Evolutionary conservation across 1,140 invertebrate genomes (phyloP), one percentile per base, ranked within the genome.

Genomic region (Trypoxylus dichotomus): DNA sequence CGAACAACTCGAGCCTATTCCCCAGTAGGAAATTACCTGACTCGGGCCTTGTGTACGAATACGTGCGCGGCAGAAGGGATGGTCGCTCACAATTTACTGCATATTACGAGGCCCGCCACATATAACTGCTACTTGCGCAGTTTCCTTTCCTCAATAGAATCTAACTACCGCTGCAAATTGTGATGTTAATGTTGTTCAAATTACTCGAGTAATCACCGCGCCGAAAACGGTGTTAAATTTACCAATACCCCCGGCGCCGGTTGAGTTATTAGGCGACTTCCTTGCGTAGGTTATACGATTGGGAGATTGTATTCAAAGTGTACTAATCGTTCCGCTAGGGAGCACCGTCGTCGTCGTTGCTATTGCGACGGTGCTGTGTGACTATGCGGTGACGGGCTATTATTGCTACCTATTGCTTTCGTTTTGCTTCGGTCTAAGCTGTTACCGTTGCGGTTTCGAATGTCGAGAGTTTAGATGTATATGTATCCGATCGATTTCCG

Each of bases 1-100:
- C 76, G 77, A 78, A 74, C 77, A 75, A 54, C 5, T 54, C 3
- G 47, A 24, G 78, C 79, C 79, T 80, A 80, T 80, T 80, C 79
- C n/a, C 79, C 79, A 80, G 77, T 79, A 80, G 79, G 79, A 80
- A 80, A 80, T 80, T 80, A 80, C 79, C 77, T 80, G 78, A 78
- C 76, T 79, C 60, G 78, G 73, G 21, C 58, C 21, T 3, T 54
- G 47, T 15, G 60, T 7, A n/a, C n/a, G n/a, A n/a, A n/a, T n/a
- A n/a, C n/a, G n/a, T n/a, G 2, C 32, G 32, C 32, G 2, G 7
- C 32, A 32, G 7, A 7, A 7, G 32, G 32, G 32, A 3, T 7
- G 72, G 76, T 43, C 75, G 68, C 76, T 71, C 72, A 80, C 77
- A 80, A 80, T 80, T 80, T 80, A 80, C 79, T 80, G 79, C 79